Conservation (phyloP, 2,888 invertebrate species). For the Oscheius sp. region DNA sequence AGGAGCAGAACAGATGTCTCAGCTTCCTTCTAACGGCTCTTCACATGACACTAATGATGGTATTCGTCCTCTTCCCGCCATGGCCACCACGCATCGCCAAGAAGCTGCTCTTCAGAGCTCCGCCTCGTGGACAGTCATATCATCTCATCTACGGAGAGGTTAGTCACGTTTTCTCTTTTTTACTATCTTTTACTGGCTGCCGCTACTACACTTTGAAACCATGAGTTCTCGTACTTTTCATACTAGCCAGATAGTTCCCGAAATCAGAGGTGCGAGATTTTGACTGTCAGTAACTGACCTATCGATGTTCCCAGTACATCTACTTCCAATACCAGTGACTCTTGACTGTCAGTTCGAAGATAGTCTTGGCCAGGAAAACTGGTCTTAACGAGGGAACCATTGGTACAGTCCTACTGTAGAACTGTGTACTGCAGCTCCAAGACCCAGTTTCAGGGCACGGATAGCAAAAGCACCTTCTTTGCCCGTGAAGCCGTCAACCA, state of each 20-base stretch:
- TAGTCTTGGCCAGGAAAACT: too few species aligned
- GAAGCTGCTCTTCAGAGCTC: conserved; percentile 49
- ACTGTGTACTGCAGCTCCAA: neutral
- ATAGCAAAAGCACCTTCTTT: conserved; percentile 38
- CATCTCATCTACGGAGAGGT: conserved; percentile 43
- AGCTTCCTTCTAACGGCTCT: neutral
- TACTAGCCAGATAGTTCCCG: too few species aligned
- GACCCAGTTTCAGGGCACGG: conserved; percentile 11
- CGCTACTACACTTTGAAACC: too few species aligned
- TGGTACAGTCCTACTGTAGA: too few species aligned
- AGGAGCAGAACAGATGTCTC: neutral
- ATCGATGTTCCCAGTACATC: neutral
- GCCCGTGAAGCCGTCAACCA: conserved; percentile 45
- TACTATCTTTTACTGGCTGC: too few species aligned
- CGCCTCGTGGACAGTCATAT: conserved; percentile 46
- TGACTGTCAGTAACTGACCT: neutral
- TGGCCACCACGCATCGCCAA: conserved; percentile 44
- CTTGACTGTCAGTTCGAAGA: too few species aligned
- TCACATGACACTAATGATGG: conserved; percentile 13
- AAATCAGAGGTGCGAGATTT: too few species aligned
- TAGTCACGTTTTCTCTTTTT: neutral
- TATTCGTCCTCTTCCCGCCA: conserved; percentile 46
- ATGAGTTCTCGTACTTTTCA: too few species aligned
- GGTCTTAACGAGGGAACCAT: neutral
- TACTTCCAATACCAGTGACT: too few species aligned